Conservation (phyloP, 1,140 invertebrate genomes). For the Diorhabda carinulata region DNA sequence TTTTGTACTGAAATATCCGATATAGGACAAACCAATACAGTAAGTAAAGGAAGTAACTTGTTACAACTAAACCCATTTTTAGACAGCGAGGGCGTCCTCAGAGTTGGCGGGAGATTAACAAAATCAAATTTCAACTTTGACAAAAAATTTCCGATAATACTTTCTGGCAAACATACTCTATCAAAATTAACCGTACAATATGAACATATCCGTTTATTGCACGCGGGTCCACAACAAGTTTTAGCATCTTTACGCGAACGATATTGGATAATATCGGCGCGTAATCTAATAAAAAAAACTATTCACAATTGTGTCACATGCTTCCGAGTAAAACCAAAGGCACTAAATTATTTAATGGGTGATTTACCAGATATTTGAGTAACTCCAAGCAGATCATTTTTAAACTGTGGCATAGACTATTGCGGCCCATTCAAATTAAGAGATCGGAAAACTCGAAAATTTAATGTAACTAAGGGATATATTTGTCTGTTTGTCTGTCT, state of each 20-base stretch:
- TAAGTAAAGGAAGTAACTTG: neutral
- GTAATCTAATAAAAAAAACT: conserved; percentile 25
- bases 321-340: conserved; percentile 21
- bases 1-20: conserved; percentile 5
- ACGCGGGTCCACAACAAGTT: conserved; percentile 36
- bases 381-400: conserved; percentile 33
- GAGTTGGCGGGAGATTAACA: conserved; percentile 1
- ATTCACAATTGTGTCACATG: conserved; percentile 19
- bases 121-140: neutral
- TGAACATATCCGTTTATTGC: conserved; percentile 33
- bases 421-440: conserved; percentile 45
- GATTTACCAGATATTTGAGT: conserved; percentile 11
- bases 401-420: conserved; percentile 45
- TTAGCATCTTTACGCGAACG: conserved; percentile 29
- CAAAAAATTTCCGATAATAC: conserved; percentile 3
- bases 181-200: conserved; percentile 29
- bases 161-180: conserved; percentile 16
- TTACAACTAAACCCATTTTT: conserved; percentile 6
- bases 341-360: neutral
- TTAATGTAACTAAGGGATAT: conserved; percentile 40
- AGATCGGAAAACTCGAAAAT: conserved; percentile 20
- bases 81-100: neutral
- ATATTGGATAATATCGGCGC: conserved; percentile 33
- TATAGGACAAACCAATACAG: neutral
- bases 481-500: conserved; percentile 32